Conservation (phyloP, 1,140 invertebrate genomes). For the Bombyx mori region ASM3026992v2 NC_085117.1:3229501-3230000, state of each 20-base stretch:
- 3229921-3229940: conserved; percentile 80
- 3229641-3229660: conserved; percentile 57
- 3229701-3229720: conserved; percentile 85
- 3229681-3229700: conserved; percentile 84
- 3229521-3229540: conserved; percentile 78
- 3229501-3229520: conserved; percentile 88
- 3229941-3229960: conserved; percentile 76
- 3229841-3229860: conserved; percentile 85
- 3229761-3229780: conserved; percentile 78
- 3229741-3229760: conserved; percentile 88
- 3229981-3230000: conserved; percentile 84
- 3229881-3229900: conserved; percentile 86
- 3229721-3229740: conserved; percentile 87
- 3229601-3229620: conserved; percentile 58
- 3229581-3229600: conserved; percentile 69
- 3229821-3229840: conserved; percentile 83
- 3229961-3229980: conserved; percentile 74
- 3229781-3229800: conserved; percentile 78
- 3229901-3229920: conserved; percentile 81
- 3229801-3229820: conserved; percentile 81
- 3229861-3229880: conserved; percentile 82
- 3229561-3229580: conserved; percentile 81
- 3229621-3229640: conserved; percentile 48
- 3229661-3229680: conserved; percentile 82
- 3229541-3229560: conserved; percentile 81